Conservation (phyloP, 2,888 invertebrate species). For the Drosophila prolongata region DNA sequence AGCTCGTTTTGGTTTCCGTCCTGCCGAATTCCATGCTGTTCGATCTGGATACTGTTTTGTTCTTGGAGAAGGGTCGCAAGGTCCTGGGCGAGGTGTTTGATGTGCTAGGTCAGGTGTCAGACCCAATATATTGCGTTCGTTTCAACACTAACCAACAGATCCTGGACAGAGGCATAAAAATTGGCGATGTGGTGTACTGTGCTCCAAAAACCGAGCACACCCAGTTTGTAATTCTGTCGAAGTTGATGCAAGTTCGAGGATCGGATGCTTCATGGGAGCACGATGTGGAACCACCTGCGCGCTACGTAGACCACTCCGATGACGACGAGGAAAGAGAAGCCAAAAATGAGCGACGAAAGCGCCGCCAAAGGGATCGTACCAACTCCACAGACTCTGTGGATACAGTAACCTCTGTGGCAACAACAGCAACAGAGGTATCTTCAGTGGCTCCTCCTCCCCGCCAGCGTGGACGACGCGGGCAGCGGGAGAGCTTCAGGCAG, state of each 20-base stretch:
- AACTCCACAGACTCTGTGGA: conserved; percentile 63
- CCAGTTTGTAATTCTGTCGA: conserved; percentile 90
- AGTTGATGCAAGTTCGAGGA: conserved; percentile 91
- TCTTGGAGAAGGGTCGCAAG: conserved; percentile 91
- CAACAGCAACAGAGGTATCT: conserved; percentile 28
- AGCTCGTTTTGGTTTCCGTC: conserved; percentile 90
- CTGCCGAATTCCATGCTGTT: conserved; percentile 90
- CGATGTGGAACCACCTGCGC: conserved; percentile 91
- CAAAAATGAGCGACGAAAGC: conserved; percentile 82
- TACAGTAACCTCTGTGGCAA: conserved; percentile 39
- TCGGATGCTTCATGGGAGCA: conserved; percentile 95
- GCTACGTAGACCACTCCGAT: conserved; percentile 92
- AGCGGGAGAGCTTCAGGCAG: conserved; percentile 45
- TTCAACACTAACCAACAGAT: conserved; percentile 94
- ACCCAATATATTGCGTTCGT: conserved; percentile 95
- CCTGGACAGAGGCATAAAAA: conserved; percentile 87
- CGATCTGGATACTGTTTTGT: conserved; percentile 94
- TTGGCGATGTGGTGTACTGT: conserved; percentile 91
- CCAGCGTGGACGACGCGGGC: conserved; percentile 55
- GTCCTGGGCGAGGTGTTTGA: conserved; percentile 92
- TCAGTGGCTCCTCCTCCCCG: conserved; percentile 38
- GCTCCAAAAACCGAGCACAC: conserved; percentile 92
- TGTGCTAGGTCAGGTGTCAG: conserved; percentile 94
- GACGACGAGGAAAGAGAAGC: conserved; percentile 92
- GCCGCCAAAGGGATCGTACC: conserved; percentile 69